Evolutionary conservation across 2,888 invertebrate genomes (phyloP).

Genomic region (Alviniconcha strummeri): DNA sequence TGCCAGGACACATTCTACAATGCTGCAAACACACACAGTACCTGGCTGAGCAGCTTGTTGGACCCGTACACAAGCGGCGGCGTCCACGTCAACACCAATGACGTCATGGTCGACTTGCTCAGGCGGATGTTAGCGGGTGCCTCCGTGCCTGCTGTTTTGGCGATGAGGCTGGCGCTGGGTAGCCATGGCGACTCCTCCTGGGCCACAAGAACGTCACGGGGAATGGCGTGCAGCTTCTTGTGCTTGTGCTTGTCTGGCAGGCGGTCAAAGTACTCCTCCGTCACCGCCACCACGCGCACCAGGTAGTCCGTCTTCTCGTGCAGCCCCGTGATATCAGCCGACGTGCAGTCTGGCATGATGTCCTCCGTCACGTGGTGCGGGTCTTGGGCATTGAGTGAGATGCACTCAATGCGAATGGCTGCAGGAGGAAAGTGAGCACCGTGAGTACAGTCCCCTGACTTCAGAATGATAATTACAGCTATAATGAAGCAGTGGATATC

Average conservation of each 20-base stretch:
- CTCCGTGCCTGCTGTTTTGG: constrained; percentile 72
- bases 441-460: no score
- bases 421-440: not conserved
- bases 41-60: constrained; percentile 62
- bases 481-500: no score
- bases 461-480: no score
- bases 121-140: constrained; percentile 65
- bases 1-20: constrained; percentile 68
- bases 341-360: constrained; percentile 66
- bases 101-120: constrained; percentile 59
- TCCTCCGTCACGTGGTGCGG: constrained; percentile 62
- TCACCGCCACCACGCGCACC: constrained; percentile 70
- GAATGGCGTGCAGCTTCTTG: constrained; percentile 61
- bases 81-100: constrained; percentile 68
- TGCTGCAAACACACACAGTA: not conserved
- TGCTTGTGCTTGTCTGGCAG: constrained; percentile 67
- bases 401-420: constrained; percentile 71
- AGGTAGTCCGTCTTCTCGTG: constrained; percentile 71
- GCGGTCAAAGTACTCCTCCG: constrained; percentile 72
- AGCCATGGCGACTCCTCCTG: constrained; percentile 70
- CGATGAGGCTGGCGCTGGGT: constrained; percentile 66
- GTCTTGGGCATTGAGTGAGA: constrained; percentile 60
- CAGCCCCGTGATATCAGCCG: constrained; percentile 63
- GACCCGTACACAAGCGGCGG: constrained; percentile 71
- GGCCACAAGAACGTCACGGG: constrained; percentile 57